A percentile compares a stretch with the other conserved stretches of the same genome.
Conservation (phyloP, 2,797 vertebrate genomes). For the Microctenopoma lineatum region DNA sequence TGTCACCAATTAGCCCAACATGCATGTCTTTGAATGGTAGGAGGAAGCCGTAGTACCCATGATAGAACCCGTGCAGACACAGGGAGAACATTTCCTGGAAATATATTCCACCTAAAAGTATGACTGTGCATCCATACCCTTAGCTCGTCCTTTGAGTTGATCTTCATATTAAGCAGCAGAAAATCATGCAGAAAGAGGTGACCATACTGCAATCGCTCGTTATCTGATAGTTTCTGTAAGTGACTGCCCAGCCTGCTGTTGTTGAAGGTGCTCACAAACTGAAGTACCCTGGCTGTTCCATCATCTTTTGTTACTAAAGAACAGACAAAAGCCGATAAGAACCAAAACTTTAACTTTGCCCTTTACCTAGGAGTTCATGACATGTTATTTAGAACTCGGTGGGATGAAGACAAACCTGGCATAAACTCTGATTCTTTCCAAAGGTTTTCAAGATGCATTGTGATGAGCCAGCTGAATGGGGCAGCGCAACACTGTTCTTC, state of each 20-base stretch:
- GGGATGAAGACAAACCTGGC: constrained; percentile 60
- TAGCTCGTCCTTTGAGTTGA: constrained; percentile 66
- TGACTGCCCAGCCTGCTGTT: constrained; percentile 66
- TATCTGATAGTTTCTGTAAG: constrained; percentile 66
- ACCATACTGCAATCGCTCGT: constrained; percentile 52
- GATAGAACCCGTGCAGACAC: too few relatives aligned
- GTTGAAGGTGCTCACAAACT: constrained; percentile 73
- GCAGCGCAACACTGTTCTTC: constrained; percentile 58
- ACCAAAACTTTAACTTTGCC: neutral
- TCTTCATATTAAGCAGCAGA: constrained; percentile 73
- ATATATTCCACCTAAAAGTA: neutral
- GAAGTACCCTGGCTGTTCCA: constrained; percentile 57
- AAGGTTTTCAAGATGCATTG: constrained; percentile 67
- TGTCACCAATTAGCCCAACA: too few relatives aligned
- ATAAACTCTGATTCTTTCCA: constrained; percentile 84
- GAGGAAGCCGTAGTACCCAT: too few relatives aligned
- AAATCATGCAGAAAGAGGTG: constrained; percentile 76
- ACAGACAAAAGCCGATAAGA: neutral
- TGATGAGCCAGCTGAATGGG: constrained; percentile 83
- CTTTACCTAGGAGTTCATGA: neutral
- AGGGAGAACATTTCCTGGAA: neutral
- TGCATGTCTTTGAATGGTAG: too few relatives aligned
- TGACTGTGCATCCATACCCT: constrained; percentile 51
- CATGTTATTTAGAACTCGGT: neutral
- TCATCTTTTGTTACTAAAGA: constrained; percentile 56